Conservation (phyloP, 2,888 invertebrate genomes). For the Melanotus villosus region DNA sequence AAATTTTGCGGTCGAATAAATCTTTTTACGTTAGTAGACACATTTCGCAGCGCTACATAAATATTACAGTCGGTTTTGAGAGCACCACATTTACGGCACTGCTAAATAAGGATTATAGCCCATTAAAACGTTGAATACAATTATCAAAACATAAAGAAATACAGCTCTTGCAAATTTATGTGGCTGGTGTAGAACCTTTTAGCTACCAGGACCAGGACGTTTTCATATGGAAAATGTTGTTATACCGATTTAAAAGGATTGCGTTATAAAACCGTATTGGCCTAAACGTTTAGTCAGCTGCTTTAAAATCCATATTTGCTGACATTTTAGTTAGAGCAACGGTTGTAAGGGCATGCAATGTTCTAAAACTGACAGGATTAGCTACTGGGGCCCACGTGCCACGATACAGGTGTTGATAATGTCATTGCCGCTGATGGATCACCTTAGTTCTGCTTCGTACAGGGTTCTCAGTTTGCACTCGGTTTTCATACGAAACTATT, state of each 20-base stretch:
- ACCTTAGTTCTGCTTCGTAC: slow-evolving; percentile 44
- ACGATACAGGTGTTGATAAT: slow-evolving; percentile 61
- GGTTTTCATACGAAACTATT: slow-evolving; percentile 19
- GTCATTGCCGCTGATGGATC: slow-evolving; percentile 58
- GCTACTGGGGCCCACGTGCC: slow-evolving; percentile 51
- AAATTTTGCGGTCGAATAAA: slow-evolving; percentile 31
- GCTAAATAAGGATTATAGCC: slow-evolving; percentile 34
- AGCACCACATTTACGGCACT: slow-evolving; percentile 10
- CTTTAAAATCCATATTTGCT: slow-evolving; percentile 38
- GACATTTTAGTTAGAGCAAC: slow-evolving; percentile 35
- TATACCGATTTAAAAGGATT: not conserved
- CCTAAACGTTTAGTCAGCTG: slow-evolving; percentile 17
- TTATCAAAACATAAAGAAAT: slow-evolving; percentile 29
- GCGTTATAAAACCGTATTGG: not conserved
- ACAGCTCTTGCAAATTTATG: slow-evolving; percentile 19
- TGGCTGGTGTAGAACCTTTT: slow-evolving; percentile 8
- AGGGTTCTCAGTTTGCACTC: not conserved
- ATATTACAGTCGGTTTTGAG: slow-evolving; percentile 20
- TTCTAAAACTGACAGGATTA: slow-evolving; percentile 43
- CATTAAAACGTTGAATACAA: slow-evolving; percentile 35
- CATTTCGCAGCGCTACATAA: slow-evolving; percentile 13
- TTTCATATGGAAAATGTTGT: slow-evolving; percentile 4
- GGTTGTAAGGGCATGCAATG: slow-evolving; percentile 40
- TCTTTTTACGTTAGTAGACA: slow-evolving; percentile 24
- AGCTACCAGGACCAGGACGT: not conserved